These are phyloP conservation scores for Mongoloraphidia duomilia DNA, from an alignment of 2,888 invertebrate genomes.

Conservation along the genomic window DNA sequence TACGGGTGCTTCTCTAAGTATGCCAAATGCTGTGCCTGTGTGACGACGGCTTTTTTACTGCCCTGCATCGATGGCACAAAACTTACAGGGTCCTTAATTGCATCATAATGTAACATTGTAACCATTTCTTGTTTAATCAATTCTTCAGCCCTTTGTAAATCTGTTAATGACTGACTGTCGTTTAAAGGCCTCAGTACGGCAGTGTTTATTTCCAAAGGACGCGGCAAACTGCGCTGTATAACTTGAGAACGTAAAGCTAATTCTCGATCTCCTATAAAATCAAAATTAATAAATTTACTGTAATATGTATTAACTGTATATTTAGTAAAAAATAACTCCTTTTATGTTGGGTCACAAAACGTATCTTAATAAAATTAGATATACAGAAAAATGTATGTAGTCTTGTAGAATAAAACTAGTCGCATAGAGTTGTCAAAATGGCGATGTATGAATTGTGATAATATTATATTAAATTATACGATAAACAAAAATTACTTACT, in stretches of 20 bases:
- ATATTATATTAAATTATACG: neutral
- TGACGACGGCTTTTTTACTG: conserved; percentile 40
- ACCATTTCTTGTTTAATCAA: conserved; percentile 93
- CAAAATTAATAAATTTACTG: conserved; percentile 2
- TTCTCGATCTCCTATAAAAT: conserved; percentile 42
- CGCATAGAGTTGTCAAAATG: conserved; percentile 1
- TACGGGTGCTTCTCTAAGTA: conserved; percentile 83
- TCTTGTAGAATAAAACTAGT: conserved; percentile 3
- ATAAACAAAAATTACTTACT: conserved; percentile 27
- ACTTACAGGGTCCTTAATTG: conserved; percentile 57
- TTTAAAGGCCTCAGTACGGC: conserved; percentile 63
- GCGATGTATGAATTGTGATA: conserved; percentile 1
- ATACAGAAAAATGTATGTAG: conserved; percentile 6
- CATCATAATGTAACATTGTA: conserved; percentile 85
- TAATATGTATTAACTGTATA: neutral
- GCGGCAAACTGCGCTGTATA: conserved; percentile 71
- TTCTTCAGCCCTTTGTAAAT: conserved; percentile 91
- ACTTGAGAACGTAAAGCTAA: conserved; percentile 67
- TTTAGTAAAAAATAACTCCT: conserved; percentile 2
- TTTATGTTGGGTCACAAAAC: conserved; percentile 1
- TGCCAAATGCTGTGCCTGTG: conserved; percentile 56
- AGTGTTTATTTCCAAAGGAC: conserved; percentile 76
- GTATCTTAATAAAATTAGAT: neutral
- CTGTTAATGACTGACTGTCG: conserved; percentile 62
- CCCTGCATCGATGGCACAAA: conserved; percentile 15